These are phyloP conservation scores for Periophthalmus modestus DNA, from an alignment of 2,113 vertebrate species.

Conservation along the genomic window DNA sequence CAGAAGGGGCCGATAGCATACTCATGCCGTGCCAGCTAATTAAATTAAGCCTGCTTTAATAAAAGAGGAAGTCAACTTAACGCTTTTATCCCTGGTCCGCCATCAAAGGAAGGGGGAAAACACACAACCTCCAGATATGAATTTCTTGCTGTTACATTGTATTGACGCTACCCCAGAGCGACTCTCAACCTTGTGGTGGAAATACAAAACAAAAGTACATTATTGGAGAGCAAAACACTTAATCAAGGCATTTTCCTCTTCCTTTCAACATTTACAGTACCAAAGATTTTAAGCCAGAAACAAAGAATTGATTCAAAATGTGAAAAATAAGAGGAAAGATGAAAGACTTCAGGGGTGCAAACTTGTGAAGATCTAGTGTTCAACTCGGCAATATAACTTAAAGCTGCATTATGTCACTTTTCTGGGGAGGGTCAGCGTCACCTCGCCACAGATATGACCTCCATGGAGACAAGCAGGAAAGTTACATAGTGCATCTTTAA, in stretches of 20 bases:
- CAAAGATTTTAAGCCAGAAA: neutral
- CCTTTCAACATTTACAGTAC: slow-evolving; percentile 2
- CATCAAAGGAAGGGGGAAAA: slow-evolving; percentile 76
- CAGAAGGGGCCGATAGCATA: slow-evolving; percentile 68
- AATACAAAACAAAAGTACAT: slow-evolving; percentile 18
- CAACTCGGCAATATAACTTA: too few relatives aligned
- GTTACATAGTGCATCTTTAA: too few relatives aligned
- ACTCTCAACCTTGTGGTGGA: slow-evolving; percentile 36
- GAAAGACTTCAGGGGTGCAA: neutral
- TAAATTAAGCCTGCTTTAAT: slow-evolving; percentile 81
- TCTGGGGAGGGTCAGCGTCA: too few relatives aligned
- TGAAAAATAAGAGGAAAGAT: neutral
- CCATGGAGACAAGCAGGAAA: too few relatives aligned
- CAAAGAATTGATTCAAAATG: neutral
- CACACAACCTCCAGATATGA: slow-evolving; percentile 72
- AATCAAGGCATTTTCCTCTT: slow-evolving; percentile 12
- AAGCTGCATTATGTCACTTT: too few relatives aligned
- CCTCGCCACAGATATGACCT: too few relatives aligned
- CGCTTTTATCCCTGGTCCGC: slow-evolving; percentile 72
- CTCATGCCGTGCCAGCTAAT: slow-evolving; percentile 73
- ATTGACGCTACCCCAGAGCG: slow-evolving; percentile 43
- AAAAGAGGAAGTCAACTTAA: slow-evolving; percentile 76
- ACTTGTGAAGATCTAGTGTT: too few relatives aligned
- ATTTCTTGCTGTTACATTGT: slow-evolving; percentile 71
- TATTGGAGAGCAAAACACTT: slow-evolving; percentile 41